A percentile compares a stretch with the other conserved stretches of the same genome.
phyloP scores from a whole-genome alignment of 2,888 invertebrate species.

The Sylvicola fuscatus region DNA sequence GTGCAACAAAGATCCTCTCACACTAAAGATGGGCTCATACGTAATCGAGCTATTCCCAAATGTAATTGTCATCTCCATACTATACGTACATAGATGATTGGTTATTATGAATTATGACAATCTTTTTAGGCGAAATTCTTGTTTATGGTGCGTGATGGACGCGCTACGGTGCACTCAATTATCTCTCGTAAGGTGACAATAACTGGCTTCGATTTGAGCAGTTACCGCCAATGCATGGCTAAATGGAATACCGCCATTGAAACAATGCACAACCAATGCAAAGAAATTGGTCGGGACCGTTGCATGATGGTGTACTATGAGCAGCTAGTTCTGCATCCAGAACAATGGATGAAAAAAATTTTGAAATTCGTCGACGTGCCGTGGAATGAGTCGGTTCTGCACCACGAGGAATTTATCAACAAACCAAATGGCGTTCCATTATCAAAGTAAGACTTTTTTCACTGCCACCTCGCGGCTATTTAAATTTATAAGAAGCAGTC shows the following conservation, averaged over 20 bases:
- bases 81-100: neutral
- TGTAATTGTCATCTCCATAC: conserved; percentile 14
- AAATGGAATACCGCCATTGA: conserved; percentile 96
- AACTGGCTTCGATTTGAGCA: conserved; percentile 78
- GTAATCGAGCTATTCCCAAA: conserved; percentile 91
- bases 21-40: conserved; percentile 90
- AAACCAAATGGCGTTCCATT: conserved; percentile 84
- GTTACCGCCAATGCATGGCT: conserved; percentile 81
- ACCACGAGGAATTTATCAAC: conserved; percentile 95
- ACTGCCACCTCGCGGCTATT: no score
- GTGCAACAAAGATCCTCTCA: conserved; percentile 98
- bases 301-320: conserved; percentile 93
- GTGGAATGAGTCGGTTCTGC: conserved; percentile 90
- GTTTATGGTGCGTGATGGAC: conserved; percentile 95
- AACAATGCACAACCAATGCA: conserved; percentile 87
- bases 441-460: conserved; percentile 55
- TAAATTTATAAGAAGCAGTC: no score
- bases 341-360: conserved; percentile 70
- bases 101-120: neutral
- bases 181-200: conserved; percentile 72
- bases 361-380: conserved; percentile 74
- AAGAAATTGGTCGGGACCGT: conserved; percentile 48
- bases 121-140: conserved; percentile 62
- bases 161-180: conserved; percentile 97
- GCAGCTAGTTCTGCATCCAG: conserved; percentile 88